Base-by-base conservation (phyloP, 2,888 invertebrate genomes). In the Chymomyza fuscimana region DNA sequence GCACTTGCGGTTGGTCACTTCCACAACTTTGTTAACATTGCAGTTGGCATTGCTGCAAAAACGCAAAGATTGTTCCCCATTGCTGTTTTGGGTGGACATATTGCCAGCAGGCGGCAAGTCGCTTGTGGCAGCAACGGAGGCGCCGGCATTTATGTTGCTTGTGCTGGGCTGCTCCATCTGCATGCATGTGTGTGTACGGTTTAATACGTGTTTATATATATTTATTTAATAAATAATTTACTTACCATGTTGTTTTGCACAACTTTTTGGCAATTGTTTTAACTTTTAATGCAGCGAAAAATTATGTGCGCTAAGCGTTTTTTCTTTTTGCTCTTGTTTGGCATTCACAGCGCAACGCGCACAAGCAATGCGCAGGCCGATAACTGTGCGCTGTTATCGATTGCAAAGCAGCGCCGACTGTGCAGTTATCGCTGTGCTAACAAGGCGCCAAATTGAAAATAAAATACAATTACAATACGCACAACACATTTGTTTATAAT, bases 1-100 rank as follows among this genome's bases (percentile, higher is more conserved):
- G 1, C 86, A 86, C 64, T 90, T 89, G 4, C 87, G 82, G 61
- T 90, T 90, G 0, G 90, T 86, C 19, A 89, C 85, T 54, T 89
- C 80, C 7, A 90, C 86, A 51, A 40, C 89, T 82, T 59, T 89
- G 73, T 70, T 86, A 77, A 66, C 88, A 10, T 75, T 73, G 63
- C 81, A 81, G 63, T 77, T 82, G 64, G 72, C 76, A 0, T 68
- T 75, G 46, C 52, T 77, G 70, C 89, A 82, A 10, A 83, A 82
- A 19, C n/a, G 86, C 29, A 32, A 51, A n/a, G 46, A 22, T 2
- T 75, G 64, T 36, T 46, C 29, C 6, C 16, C 40, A n/a, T 16
- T 61, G 12, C 40, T 16, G n/a, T 1, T 29, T 2, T 10, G 29
- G 32, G 6, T 29, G 32, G 32, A 32, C 6, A 32, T 32, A 29